phyloP scores from a whole-genome alignment of 2,888 invertebrate genomes.

The Helleia helle region DNA sequence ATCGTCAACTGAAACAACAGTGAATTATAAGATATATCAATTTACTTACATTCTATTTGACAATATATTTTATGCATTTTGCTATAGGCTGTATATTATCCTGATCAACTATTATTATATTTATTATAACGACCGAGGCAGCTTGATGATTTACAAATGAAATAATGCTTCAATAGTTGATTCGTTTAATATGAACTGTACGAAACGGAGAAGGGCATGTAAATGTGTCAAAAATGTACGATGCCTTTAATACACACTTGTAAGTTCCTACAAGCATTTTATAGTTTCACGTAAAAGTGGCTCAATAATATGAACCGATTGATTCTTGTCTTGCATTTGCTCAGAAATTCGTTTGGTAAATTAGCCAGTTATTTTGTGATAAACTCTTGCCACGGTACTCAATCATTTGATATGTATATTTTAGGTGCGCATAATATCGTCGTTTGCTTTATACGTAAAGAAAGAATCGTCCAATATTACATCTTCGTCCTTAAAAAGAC shows the following conservation, averaged over 20 bases:
- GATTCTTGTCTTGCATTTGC: slow-evolving; percentile 21
- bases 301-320: neutral
- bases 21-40: too few relatives aligned
- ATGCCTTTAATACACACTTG: neutral
- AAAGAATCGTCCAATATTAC: slow-evolving; percentile 65
- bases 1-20: too few relatives aligned
- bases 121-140: too few relatives aligned
- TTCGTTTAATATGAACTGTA: neutral
- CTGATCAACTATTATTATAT: too few relatives aligned
- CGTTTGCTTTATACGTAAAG: slow-evolving; percentile 36
- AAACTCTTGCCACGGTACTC: slow-evolving; percentile 61
- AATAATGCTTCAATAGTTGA: neutral
- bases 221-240: neutral
- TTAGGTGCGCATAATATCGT: slow-evolving; percentile 40
- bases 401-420: slow-evolving; percentile 31
- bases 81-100: too few relatives aligned
- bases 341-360: slow-evolving; percentile 18
- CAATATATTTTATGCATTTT: too few relatives aligned
- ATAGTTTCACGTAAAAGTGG: neutral
- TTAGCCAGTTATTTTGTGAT: slow-evolving; percentile 47
- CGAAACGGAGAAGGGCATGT: neutral
- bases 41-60: too few relatives aligned
- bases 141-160: neutral
- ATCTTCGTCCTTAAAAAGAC: slow-evolving; percentile 72
- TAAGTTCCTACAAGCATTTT: slow-evolving; percentile 14